phyloP scores from a whole-genome alignment of 2,888 invertebrate species.

The Notodonta ziczac region DNA sequence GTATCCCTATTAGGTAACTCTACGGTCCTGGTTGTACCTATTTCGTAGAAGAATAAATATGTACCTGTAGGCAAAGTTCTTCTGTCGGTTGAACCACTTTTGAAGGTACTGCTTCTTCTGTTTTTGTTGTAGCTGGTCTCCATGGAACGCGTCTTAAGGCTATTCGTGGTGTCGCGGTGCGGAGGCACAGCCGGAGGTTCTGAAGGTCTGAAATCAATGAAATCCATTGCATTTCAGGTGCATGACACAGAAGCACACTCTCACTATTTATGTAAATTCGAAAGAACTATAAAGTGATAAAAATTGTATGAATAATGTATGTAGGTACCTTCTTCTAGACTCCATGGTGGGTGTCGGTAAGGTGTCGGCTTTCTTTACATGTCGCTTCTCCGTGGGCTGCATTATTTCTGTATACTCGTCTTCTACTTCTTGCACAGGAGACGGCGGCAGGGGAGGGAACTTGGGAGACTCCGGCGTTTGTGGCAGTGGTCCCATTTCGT shows the following conservation, averaged over 20 bases:
- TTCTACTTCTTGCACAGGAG: slow-evolving; percentile 92
- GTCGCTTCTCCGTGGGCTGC: slow-evolving; percentile 78
- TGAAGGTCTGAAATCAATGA: slow-evolving; percentile 62
- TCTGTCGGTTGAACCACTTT: slow-evolving; percentile 87
- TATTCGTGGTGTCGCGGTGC: slow-evolving; percentile 88
- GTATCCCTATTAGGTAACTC: too few species aligned
- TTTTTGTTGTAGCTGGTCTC: slow-evolving; percentile 90
- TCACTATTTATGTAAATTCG: too few species aligned
- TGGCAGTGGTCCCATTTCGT: slow-evolving; percentile 78
- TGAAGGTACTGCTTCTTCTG: slow-evolving; percentile 81
- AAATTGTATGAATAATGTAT: not conserved
- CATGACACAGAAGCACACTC: too few species aligned
- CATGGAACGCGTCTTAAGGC: slow-evolving; percentile 93
- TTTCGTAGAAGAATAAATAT: too few species aligned
- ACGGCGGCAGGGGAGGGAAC: slow-evolving; percentile 92
- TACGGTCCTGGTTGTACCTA: too few species aligned
- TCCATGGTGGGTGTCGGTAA: slow-evolving; percentile 81
- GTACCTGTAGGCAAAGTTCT: slow-evolving; percentile 89
- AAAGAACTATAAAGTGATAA: too few species aligned
- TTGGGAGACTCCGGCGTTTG: slow-evolving; percentile 80
- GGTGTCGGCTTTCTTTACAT: slow-evolving; percentile 81
- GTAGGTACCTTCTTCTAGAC: slow-evolving; percentile 70
- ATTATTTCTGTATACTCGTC: slow-evolving; percentile 90
- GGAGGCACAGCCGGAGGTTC: slow-evolving; percentile 90
- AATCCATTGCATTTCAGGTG: not conserved